Percentiles rank a stretch among this genome's conserved stretches.
Conservation (phyloP, 92 coral and sea anemone species). For the Phenganax stokvisi region DNA sequence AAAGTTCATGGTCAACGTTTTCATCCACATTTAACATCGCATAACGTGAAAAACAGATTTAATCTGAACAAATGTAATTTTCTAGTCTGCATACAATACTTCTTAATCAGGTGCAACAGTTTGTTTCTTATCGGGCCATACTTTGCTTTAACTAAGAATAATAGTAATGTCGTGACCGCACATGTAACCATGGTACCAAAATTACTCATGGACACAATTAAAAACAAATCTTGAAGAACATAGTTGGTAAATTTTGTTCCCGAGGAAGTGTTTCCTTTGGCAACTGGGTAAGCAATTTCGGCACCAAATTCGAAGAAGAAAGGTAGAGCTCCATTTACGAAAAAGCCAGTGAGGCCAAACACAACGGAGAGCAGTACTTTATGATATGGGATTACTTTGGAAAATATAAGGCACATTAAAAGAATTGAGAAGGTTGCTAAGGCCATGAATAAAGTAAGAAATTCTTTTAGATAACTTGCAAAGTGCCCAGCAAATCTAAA, state of each 20-base stretch:
- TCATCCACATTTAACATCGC: too few relatives aligned
- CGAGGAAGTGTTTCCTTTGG: slow-evolving; percentile 94
- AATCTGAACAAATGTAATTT: too few relatives aligned
- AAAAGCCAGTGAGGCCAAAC: slow-evolving; percentile 70
- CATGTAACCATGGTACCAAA: slow-evolving; percentile 76
- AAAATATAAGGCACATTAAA: slow-evolving; percentile 69
- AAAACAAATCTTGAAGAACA: slow-evolving; percentile 72
- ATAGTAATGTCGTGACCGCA: slow-evolving; percentile 59
- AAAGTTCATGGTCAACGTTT: too few relatives aligned
- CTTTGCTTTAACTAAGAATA: slow-evolving; percentile 58
- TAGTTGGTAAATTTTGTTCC: slow-evolving; percentile 71
- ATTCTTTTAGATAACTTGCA: slow-evolving; percentile 71
- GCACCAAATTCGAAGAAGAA: slow-evolving; percentile 84
- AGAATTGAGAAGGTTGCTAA: slow-evolving; percentile 30
- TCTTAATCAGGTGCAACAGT: slow-evolving; percentile 3
- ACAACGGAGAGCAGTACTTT: slow-evolving; percentile 62
- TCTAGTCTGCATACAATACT: too few relatives aligned
- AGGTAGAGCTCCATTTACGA: slow-evolving; percentile 76
- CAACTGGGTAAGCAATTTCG: slow-evolving; percentile 91
- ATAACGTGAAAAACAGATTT: too few relatives aligned
- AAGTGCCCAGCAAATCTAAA: slow-evolving; percentile 83
- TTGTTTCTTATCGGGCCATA: slow-evolving; percentile 58
- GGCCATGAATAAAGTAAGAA: slow-evolving; percentile 55
- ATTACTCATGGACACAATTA: slow-evolving; percentile 86
- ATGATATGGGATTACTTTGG: slow-evolving; percentile 50